Conservation (phyloP, 2,888 invertebrate genomes). For the Nomada ferruginata region DNA sequence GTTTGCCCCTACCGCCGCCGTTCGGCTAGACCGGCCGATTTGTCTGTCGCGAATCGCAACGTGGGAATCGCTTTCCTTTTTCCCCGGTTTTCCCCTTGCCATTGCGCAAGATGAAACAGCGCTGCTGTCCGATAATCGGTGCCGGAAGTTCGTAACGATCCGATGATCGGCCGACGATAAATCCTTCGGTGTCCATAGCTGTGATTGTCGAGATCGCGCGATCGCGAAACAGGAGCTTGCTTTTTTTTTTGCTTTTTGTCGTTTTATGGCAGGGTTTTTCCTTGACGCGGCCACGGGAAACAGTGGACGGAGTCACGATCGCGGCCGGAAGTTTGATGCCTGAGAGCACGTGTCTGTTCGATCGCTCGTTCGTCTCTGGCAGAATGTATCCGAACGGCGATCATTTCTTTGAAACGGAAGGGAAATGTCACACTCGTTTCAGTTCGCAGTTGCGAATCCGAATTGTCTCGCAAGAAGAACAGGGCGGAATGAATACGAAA, state of each 20-base stretch:
- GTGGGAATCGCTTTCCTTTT: slow-evolving; percentile 62
- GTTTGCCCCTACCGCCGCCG: slow-evolving; percentile 50
- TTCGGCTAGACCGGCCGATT: slow-evolving; percentile 60
- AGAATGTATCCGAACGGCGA: too few relatives aligned
- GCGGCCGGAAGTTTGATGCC: slow-evolving; percentile 5
- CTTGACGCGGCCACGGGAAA: background rate
- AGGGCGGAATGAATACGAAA: too few relatives aligned
- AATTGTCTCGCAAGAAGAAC: too few relatives aligned
- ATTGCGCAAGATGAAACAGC: slow-evolving; percentile 1
- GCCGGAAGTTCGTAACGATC: slow-evolving; percentile 40
- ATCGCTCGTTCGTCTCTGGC: too few relatives aligned
- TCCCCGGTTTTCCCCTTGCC: background rate
- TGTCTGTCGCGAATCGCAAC: slow-evolving; percentile 70
- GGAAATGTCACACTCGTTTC: too few relatives aligned
- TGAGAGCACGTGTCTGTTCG: too few relatives aligned
- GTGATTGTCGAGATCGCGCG: slow-evolving; percentile 18
- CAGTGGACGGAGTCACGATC: background rate
- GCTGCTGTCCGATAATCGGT: slow-evolving; percentile 35
- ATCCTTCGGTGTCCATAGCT: slow-evolving; percentile 16
- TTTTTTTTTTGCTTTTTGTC: background rate
- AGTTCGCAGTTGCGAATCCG: too few relatives aligned
- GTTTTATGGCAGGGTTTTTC: background rate
- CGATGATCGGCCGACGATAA: slow-evolving; percentile 33
- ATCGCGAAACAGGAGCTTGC: background rate
- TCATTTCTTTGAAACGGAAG: too few relatives aligned